Evolutionary conservation across 1,140 invertebrate genomes (phyloP).

Genomic region (Drosophila asahinai): DNA sequence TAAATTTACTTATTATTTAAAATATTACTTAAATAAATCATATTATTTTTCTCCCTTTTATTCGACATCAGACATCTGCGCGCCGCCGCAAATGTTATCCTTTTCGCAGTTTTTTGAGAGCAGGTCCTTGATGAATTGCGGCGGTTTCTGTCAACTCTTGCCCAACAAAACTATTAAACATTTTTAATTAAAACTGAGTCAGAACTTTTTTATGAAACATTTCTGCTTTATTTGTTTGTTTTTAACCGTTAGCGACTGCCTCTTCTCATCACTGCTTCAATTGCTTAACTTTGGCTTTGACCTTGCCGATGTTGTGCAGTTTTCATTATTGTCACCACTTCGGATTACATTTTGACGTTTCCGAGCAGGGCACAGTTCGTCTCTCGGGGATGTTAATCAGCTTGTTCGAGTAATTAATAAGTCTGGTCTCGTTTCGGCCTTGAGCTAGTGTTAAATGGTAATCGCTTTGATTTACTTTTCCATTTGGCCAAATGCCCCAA

Average conservation of each 20-base stretch:
- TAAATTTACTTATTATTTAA: neutral
- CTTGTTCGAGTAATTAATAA: slow-evolving; percentile 66
- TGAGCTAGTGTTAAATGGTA: slow-evolving; percentile 45
- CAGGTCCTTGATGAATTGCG: slow-evolving; percentile 28
- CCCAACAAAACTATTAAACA: slow-evolving; percentile 35
- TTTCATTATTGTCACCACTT: slow-evolving; percentile 13
- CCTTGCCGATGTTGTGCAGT: slow-evolving; percentile 5
- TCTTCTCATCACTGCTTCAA: neutral
- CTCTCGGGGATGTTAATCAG: slow-evolving; percentile 43
- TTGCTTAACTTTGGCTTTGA: slow-evolving; percentile 17
- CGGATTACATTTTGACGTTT: slow-evolving; percentile 4
- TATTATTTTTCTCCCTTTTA: slow-evolving; percentile 4
- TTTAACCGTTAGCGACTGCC: slow-evolving; percentile 5
- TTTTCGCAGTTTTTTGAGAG: slow-evolving; percentile 15
- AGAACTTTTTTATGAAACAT: slow-evolving; percentile 44
- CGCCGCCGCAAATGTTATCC: neutral
- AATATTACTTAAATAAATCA: neutral
- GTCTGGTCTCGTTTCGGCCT: slow-evolving; percentile 11
- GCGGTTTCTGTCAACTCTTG: slow-evolving; percentile 28
- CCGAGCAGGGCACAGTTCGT: neutral
- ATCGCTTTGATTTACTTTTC: slow-evolving; percentile 66
- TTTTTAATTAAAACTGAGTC: slow-evolving; percentile 62
- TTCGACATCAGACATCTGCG: slow-evolving; percentile 1
- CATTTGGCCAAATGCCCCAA: slow-evolving; percentile 43
- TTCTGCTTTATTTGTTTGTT: slow-evolving; percentile 11